Conservation (phyloP, 2,888 invertebrate species). For the Cryptus viduatorius region DNA sequence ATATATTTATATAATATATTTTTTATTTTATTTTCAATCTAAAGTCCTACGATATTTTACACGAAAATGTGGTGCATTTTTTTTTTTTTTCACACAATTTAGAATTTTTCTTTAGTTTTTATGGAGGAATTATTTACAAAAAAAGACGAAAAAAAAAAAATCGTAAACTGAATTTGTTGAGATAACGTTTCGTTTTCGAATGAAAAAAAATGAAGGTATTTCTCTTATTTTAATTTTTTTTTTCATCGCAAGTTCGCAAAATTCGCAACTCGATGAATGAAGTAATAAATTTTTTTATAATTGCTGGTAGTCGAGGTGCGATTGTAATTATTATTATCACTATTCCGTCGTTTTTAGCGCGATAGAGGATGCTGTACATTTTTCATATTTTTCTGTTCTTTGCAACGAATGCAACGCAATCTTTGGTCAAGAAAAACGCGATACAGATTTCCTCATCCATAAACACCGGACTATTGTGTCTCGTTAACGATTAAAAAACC, state of each 20-base stretch:
- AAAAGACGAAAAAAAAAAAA: background rate
- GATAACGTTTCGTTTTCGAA: background rate
- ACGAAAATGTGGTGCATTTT: conserved; percentile 2
- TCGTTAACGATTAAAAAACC: background rate
- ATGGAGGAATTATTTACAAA: background rate
- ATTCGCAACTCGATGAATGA: background rate
- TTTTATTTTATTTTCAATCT: background rate
- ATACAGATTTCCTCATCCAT: conserved; percentile 34
- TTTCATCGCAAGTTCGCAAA: background rate
- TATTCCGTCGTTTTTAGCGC: background rate
- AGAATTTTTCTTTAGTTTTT: conserved; percentile 4
- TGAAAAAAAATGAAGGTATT: background rate
- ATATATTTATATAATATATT: too few species aligned
- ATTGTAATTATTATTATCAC: too few species aligned
- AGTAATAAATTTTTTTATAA: background rate
- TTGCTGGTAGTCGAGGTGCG: too few species aligned
- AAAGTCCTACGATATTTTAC: background rate
- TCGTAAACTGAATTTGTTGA: background rate
- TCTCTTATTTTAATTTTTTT: background rate
- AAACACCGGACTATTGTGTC: conserved; percentile 14
- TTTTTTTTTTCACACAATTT: conserved; percentile 2
- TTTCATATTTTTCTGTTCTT: background rate
- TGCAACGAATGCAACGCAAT: conserved; percentile 27
- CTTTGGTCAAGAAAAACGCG: conserved; percentile 58
- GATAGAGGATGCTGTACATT: conserved; percentile 51